Conservation (phyloP, 2,113 vertebrate genomes). For the Circaetus cinerascens region DNA sequence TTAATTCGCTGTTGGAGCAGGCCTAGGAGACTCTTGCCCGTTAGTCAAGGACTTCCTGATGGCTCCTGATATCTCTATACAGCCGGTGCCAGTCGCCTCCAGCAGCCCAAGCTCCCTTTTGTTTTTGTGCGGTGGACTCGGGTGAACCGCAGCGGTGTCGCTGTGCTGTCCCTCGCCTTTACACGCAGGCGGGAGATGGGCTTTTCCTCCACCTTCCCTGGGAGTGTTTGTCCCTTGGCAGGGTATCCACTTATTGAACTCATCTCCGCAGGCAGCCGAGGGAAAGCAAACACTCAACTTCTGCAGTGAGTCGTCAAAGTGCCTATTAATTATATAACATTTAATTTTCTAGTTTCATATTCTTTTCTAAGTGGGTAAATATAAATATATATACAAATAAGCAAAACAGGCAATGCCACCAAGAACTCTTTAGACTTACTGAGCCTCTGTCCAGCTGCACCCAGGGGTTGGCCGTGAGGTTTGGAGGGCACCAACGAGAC, state of each 20-base stretch:
- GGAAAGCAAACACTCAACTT: background rate
- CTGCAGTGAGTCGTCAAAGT: background rate
- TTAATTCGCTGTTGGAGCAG: background rate
- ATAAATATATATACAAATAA: background rate
- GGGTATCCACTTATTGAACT: background rate
- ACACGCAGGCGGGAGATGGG: background rate
- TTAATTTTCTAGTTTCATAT: background rate
- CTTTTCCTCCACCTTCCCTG: background rate
- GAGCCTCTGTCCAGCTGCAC: background rate
- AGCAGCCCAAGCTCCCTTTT: slow-evolving; percentile 20
- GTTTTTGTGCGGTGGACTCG: slow-evolving; percentile 39
- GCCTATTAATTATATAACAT: background rate
- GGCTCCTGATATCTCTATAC: background rate
- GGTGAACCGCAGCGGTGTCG: background rate
- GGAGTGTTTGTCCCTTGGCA: background rate
- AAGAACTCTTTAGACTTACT: background rate
- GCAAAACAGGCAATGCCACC: background rate
- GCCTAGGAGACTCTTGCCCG: background rate
- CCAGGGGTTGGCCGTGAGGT: background rate
- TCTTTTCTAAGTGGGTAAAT: background rate
- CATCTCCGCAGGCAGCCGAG: background rate
- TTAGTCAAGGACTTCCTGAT: slow-evolving; percentile 34
- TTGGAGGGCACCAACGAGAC: background rate
- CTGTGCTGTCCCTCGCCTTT: background rate
- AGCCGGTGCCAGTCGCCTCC: background rate